Base-by-base conservation (phyloP, 2,888 invertebrate genomes). In the Hoplodrina blanda region DNA sequence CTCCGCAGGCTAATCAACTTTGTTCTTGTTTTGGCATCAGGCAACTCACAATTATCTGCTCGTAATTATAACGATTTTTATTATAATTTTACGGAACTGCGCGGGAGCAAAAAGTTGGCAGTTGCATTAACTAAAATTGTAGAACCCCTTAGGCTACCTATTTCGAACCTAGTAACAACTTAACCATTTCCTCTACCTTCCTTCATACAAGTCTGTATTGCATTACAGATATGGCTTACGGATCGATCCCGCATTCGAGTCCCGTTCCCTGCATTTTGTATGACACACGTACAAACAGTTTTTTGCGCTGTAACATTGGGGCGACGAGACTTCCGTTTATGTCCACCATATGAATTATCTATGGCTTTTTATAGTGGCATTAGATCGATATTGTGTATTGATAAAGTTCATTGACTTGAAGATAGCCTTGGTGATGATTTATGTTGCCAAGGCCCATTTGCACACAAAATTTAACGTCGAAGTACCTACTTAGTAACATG, bases 291-390 rank as follows among this genome's bases (percentile, higher is more conserved):
- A 79, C 37, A 19, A 13, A 73, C 66, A 62, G 68, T 77, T 81
- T 84, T 82, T 81, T 82, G 76, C 73, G 44, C 56, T 44, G 59
- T 62, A 57, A 66, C 78, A 76, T 72, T 68, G 53, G 56, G 56
- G 41, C 56, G 69, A 71, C 74, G 55, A 62, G 75, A 82, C 79
- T 77, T 83, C 84, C 83, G 81, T 65, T 76, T 54, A 49, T 54
- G 64, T 70, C 69, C 80, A 74, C 66, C 73, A 37, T 49, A 56
- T 72, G 84, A 85, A 85, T 85, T 80, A 76, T 65, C 79, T 78
- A 74, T 78, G 67, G 72, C 68, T 65, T 72, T 78, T 81, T 76
- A 72, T 65, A 60, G 20, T 67, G 46, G 19, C 30, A 53, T 74
- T 75, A 65, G 41, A 59, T 65, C 46, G 50, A 73, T 62, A 66